phyloP scores from a whole-genome alignment of 2,888 invertebrate genomes.

The Dasypogon diadema region DNA sequence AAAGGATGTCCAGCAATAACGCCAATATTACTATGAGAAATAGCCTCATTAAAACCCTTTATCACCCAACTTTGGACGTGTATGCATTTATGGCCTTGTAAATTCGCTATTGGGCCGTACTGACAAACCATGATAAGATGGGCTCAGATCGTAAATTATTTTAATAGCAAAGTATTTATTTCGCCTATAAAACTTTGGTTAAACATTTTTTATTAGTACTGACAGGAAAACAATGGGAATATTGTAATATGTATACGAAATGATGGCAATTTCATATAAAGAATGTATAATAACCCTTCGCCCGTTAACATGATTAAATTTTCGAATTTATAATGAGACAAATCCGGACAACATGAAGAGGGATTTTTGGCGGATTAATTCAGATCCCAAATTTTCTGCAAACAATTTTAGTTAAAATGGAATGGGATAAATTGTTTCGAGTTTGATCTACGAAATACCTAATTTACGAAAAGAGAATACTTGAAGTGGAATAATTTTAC shows the following conservation, averaged over 20 bases:
- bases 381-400: no score
- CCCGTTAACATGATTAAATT: no score
- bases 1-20: constrained; percentile 17
- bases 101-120: constrained; percentile 2
- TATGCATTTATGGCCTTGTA: neutral
- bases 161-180: constrained; percentile 18
- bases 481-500: no score
- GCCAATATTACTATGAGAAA: constrained; percentile 18
- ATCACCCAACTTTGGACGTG: constrained; percentile 8
- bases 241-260: neutral
- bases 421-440: no score
- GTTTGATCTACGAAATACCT: no score
- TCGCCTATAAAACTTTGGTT: neutral
- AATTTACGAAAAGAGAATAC: no score
- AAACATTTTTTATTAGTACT: neutral
- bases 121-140: constrained; percentile 32
- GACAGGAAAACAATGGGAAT: constrained; percentile 16
- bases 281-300: no score
- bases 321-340: no score
- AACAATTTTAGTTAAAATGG: no score
- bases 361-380: no score
- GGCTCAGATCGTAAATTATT: constrained; percentile 12
- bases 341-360: no score
- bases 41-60: constrained; percentile 31
- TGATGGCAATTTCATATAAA: no score